phyloP scores from a whole-genome alignment of 2,113 vertebrate genomes.

The Spea bombifrons region DNA sequence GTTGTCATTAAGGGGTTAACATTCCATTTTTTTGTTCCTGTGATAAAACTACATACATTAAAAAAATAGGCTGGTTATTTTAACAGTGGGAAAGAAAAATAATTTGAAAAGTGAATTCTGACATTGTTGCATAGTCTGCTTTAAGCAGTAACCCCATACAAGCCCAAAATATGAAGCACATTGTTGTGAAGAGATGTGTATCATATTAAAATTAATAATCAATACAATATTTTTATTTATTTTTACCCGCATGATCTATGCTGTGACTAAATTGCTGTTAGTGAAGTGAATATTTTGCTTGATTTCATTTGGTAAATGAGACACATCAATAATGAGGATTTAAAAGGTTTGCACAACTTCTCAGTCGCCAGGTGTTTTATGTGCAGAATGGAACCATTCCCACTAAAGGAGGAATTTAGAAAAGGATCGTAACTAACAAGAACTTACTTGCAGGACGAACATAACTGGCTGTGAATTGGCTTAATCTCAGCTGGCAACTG shows the following conservation, averaged over 20 bases:
- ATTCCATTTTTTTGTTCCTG: too few species aligned
- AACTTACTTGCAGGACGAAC: slow-evolving; percentile 60
- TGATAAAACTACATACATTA: too few species aligned
- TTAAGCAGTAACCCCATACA: not conserved
- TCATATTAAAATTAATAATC: not conserved
- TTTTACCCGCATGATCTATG: not conserved
- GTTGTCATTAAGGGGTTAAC: too few species aligned
- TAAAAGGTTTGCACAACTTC: slow-evolving; percentile 51
- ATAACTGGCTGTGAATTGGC: slow-evolving; percentile 84
- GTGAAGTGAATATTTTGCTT: slow-evolving; percentile 39
- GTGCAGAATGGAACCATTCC: slow-evolving; percentile 54
- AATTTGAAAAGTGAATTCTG: too few species aligned
- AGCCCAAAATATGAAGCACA: not conserved
- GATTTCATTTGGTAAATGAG: slow-evolving; percentile 50
- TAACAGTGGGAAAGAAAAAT: too few species aligned
- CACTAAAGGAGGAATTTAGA: slow-evolving; percentile 50
- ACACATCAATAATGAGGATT: slow-evolving; percentile 46
- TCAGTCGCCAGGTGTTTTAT: slow-evolving; percentile 49
- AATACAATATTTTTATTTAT: not conserved
- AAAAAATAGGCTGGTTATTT: too few species aligned
- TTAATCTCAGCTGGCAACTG: slow-evolving; percentile 99
- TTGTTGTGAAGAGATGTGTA: not conserved
- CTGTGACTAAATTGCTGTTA: not conserved
- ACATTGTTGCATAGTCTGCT: too few species aligned
- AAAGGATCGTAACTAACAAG: slow-evolving; percentile 50